Evolutionary conservation across 2,888 invertebrate species (phyloP).

Genomic region (Eupithecia exiguata): DNA sequence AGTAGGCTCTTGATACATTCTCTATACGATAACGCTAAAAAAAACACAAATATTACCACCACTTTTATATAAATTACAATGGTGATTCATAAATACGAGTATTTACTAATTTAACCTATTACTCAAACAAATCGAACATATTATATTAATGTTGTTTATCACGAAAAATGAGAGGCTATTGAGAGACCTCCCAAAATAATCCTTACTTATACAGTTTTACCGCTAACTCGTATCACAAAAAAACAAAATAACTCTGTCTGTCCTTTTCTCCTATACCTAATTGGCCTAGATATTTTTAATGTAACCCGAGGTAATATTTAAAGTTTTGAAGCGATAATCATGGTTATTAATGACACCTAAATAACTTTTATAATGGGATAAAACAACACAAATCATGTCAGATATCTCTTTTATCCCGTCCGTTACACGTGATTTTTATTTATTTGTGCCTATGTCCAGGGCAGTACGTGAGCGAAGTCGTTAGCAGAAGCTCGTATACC

Average conservation of each 20-base stretch:
- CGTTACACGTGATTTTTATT: neutral
- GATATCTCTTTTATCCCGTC: neutral
- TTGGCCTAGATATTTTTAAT: no score
- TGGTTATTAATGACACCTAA: neutral
- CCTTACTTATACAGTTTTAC: neutral
- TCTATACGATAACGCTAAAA: neutral
- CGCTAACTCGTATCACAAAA: slow-evolving; percentile 7
- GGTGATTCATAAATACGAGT: neutral
- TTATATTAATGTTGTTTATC: neutral
- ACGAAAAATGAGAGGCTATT: neutral
- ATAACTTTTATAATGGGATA: neutral
- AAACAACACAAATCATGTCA: neutral
- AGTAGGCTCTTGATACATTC: neutral
- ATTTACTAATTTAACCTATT: neutral
- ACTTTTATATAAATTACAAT: neutral
- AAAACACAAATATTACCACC: neutral
- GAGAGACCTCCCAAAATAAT: neutral
- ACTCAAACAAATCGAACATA: neutral
- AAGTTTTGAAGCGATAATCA: neutral
- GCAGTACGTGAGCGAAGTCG: neutral
- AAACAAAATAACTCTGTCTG: neutral
- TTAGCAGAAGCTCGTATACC: neutral
- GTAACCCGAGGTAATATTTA: neutral
- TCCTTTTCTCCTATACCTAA: neutral
- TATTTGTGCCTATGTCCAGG: neutral